Evolutionary conservation across 2,888 invertebrate species (phyloP).

Genomic region (Limnephilus auricula): DNA sequence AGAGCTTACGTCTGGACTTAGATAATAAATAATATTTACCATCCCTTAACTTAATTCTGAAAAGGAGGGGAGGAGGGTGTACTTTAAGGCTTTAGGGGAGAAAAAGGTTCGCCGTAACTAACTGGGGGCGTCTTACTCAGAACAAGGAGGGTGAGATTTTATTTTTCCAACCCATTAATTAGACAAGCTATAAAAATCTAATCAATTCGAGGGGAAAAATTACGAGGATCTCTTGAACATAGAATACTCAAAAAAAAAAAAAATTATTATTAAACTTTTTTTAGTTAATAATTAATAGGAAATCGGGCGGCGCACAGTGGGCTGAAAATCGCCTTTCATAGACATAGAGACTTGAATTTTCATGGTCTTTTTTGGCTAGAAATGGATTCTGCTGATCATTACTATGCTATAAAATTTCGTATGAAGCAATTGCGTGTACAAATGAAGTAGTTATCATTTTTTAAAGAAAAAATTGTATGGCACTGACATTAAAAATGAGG

Average conservation of each 20-base stretch:
- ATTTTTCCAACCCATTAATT: conserved; percentile 49
- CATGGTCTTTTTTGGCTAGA: too few species aligned
- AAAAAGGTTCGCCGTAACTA: conserved; percentile 33
- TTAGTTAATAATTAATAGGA: too few species aligned
- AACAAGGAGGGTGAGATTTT: background rate
- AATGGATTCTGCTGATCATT: too few species aligned
- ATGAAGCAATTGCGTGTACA: too few species aligned
- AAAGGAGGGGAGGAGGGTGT: background rate
- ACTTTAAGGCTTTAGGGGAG: background rate
- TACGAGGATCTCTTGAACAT: background rate
- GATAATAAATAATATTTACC: background rate
- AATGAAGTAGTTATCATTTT: too few species aligned
- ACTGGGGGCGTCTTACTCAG: background rate
- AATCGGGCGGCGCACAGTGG: too few species aligned
- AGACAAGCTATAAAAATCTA: conserved; percentile 53
- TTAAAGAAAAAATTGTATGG: too few species aligned
- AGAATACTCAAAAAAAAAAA: background rate
- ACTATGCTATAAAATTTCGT: too few species aligned
- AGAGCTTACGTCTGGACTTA: background rate
- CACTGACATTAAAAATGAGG: too few species aligned
- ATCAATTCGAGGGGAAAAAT: conserved; percentile 13
- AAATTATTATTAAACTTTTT: background rate
- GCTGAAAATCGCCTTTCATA: too few species aligned
- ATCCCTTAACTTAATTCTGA: background rate
- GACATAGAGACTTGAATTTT: too few species aligned